Conservation (phyloP, 2,888 invertebrate genomes). For the Hyposoter didymator region DNA sequence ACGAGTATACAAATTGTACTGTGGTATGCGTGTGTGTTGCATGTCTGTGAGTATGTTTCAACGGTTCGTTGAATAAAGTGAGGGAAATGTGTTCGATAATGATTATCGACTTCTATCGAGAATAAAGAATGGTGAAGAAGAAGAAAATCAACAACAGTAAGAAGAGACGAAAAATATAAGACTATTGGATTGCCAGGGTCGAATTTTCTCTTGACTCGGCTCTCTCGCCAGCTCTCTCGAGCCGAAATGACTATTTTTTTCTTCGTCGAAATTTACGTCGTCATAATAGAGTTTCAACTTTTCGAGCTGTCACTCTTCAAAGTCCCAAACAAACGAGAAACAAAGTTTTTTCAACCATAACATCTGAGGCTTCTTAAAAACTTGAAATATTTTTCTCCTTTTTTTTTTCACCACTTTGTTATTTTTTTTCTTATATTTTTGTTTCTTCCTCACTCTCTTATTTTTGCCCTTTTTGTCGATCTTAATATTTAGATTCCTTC, state of each 20-base stretch:
- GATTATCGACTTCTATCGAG: not conserved
- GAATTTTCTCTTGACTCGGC: conserved; percentile 5
- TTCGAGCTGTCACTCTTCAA: not conserved
- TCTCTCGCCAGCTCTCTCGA: conserved; percentile 17
- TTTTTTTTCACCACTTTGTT: not conserved
- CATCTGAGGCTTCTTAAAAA: conserved; percentile 12
- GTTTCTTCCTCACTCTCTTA: conserved; percentile 40
- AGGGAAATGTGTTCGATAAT: conserved; percentile 19
- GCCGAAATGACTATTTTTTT: not conserved
- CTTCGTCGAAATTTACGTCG: conserved; percentile 19
- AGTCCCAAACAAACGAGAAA: conserved; percentile 13
- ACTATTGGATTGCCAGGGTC: not conserved
- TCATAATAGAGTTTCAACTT: not conserved
- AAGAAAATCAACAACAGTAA: conserved; percentile 3
- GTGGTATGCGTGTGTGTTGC: conserved; percentile 67
- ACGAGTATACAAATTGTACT: conserved; percentile 57
- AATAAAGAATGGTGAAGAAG: not conserved
- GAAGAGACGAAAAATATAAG: not conserved
- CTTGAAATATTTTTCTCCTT: not conserved
- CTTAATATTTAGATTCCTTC: conserved; percentile 10
- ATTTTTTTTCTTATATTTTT: conserved; percentile 6
- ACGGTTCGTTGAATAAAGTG: conserved; percentile 63
- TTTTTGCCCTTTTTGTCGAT: conserved; percentile 31
- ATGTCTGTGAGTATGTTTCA: conserved; percentile 67
- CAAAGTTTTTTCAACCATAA: not conserved